Percentiles rank a stretch among this genome's conserved stretches.
phyloP scores from a whole-genome alignment of 2,113 vertebrate genomes.

The Stigmatopora argus region DNA sequence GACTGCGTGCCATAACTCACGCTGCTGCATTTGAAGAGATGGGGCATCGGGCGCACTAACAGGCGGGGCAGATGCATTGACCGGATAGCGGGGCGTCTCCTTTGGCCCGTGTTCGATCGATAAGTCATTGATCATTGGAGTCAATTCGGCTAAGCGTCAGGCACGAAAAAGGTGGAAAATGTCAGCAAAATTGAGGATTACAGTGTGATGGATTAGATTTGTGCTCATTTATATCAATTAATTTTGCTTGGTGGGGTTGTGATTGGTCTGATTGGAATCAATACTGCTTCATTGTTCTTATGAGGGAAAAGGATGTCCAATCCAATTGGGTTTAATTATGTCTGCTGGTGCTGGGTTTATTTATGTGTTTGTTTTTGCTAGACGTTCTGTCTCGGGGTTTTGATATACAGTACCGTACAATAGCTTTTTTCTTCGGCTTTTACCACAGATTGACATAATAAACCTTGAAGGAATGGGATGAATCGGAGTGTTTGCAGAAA shows the following conservation, averaged over 20 bases:
- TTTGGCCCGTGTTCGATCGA: slow-evolving; percentile 25
- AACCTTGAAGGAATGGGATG: neutral
- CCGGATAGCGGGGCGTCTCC: slow-evolving; percentile 8
- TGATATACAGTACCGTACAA: neutral
- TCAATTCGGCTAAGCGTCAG: neutral
- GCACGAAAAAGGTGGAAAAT: neutral
- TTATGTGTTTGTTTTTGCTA: neutral
- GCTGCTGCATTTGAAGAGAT: neutral
- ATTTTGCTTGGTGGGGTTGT: neutral
- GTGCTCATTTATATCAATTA: neutral
- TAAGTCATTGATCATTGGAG: slow-evolving; percentile 14
- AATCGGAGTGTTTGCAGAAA: neutral
- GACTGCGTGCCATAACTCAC: slow-evolving; percentile 8
- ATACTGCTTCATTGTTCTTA: neutral
- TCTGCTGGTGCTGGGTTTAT: neutral
- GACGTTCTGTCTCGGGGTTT: neutral
- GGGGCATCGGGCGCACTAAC: neutral
- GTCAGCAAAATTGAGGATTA: neutral
- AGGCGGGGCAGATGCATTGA: neutral
- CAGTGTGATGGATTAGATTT: neutral
- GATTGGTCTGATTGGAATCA: neutral
- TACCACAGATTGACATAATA: neutral
- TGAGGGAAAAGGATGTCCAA: neutral
- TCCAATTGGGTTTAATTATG: neutral
- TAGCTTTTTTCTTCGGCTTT: neutral